A percentile compares a stretch with the other conserved stretches of the same genome.
Conservation (phyloP, 2,113 vertebrate species). For the Salvelinus fontinalis region DNA sequence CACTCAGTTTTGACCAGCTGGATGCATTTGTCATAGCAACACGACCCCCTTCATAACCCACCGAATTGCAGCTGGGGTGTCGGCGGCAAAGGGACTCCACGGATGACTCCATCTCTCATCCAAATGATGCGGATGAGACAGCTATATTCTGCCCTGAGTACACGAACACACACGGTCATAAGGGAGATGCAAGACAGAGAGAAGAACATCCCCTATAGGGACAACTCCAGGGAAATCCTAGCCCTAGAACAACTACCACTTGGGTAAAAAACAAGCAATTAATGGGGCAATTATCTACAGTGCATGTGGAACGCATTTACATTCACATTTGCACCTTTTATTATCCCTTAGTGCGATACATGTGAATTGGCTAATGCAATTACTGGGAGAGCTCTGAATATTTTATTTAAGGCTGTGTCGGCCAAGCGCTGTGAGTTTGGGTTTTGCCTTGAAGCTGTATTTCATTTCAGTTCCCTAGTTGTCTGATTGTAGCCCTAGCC, state of each 20-base stretch:
- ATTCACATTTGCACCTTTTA: conserved; percentile 43
- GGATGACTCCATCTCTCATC: conserved; percentile 56
- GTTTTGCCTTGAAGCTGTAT: not conserved
- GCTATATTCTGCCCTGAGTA: conserved; percentile 41
- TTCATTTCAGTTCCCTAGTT: not conserved
- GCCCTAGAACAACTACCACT: not conserved
- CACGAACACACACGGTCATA: conserved; percentile 35
- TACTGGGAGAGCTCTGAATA: conserved; percentile 18
- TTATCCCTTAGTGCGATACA: conserved; percentile 34
- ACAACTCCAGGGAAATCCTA: conserved; percentile 28
- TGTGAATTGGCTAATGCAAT: conserved; percentile 41
- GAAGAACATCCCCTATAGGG: conserved; percentile 12
- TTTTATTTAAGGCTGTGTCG: not conserved
- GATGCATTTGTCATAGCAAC: conserved; percentile 55
- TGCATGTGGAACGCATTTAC: conserved; percentile 24
- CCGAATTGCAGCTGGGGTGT: conserved; percentile 11
- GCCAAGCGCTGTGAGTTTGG: not conserved
- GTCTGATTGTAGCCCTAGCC: conserved; percentile 14
- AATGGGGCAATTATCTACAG: conserved; percentile 54
- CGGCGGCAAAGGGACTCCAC: conserved; percentile 33
- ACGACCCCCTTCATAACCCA: not conserved
- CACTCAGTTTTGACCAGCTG: conserved; percentile 42
- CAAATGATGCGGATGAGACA: conserved; percentile 56
- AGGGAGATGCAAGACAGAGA: not conserved
- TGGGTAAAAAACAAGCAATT: conserved; percentile 42